These are phyloP conservation scores for Lepus oiostolus DNA, from an alignment of 2,797 vertebrate species.

Conservation along the genomic window DNA sequence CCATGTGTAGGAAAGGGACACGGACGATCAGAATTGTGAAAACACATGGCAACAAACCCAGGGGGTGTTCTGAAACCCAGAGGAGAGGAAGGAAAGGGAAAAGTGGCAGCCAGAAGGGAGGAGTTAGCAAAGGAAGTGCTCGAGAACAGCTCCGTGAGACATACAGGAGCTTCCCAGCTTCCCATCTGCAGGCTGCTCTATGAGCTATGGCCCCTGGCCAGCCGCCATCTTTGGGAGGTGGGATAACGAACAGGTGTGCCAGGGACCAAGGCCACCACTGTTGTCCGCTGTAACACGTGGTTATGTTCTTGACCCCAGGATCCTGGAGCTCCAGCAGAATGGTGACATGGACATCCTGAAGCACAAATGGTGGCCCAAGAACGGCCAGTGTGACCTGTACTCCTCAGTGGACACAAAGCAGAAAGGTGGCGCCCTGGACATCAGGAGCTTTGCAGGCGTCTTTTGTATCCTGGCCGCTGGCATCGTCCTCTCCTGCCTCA, in stretches of 20 bases:
- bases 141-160: not conserved
- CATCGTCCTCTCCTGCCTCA: conserved; percentile 98
- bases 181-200: not conserved
- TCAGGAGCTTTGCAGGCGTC: conserved; percentile 98
- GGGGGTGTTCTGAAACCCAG: not conserved
- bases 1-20: not conserved
- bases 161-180: not conserved
- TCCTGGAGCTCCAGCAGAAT: conserved; percentile 98
- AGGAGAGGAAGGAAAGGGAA: not conserved
- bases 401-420: conserved; percentile 95
- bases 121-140: too few relatives aligned
- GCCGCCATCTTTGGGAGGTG: rapidly evolving
- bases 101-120: not conserved
- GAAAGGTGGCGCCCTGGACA: conserved; percentile 96
- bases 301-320: conserved; percentile 89
- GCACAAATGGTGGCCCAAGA: conserved; percentile 99
- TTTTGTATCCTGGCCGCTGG: conserved; percentile 99
- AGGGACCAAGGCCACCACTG: rapidly evolving
- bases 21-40: conserved; percentile 62
- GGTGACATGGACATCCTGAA: conserved; percentile 98
- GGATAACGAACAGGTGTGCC: too few relatives aligned
- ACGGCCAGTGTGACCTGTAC: conserved; percentile 97
- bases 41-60: not conserved
- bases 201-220: not conserved
- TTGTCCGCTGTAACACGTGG: conserved; percentile 30